Evolutionary conservation across 2,888 invertebrate genomes (phyloP).

Genomic region (Blera fallax): DNA sequence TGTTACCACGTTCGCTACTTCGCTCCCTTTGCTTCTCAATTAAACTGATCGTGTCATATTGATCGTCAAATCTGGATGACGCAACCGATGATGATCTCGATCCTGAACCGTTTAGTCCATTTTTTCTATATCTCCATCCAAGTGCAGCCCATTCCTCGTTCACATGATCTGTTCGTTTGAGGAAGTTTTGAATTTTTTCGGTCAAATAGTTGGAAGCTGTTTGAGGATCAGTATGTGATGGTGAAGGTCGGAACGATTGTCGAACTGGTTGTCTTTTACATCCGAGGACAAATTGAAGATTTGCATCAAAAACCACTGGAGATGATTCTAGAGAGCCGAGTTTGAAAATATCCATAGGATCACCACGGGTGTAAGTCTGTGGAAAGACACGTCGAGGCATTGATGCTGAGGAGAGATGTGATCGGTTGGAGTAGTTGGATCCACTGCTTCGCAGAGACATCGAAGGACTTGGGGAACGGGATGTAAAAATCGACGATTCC

Average conservation of each 20-base stretch:
- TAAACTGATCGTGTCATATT: slow-evolving; percentile 80
- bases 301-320: slow-evolving; percentile 91
- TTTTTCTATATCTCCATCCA: slow-evolving; percentile 83
- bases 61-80: slow-evolving; percentile 77
- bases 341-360: slow-evolving; percentile 84
- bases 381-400: slow-evolving; percentile 87
- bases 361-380: slow-evolving; percentile 83
- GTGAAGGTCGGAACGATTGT: slow-evolving; percentile 87
- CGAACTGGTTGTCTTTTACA: slow-evolving; percentile 87
- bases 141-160: slow-evolving; percentile 92
- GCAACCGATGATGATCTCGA: slow-evolving; percentile 73
- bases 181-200: slow-evolving; percentile 89
- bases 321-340: slow-evolving; percentile 87
- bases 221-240: slow-evolving; percentile 89
- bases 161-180: slow-evolving; percentile 92
- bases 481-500: slow-evolving; percentile 79
- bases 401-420: slow-evolving; percentile 76
- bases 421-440: slow-evolving; percentile 74
- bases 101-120: slow-evolving; percentile 79
- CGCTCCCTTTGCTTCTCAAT: slow-evolving; percentile 80
- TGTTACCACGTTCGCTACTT: slow-evolving; percentile 79
- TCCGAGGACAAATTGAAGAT: slow-evolving; percentile 90
- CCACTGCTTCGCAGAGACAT: slow-evolving; percentile 76
- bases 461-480: slow-evolving; percentile 85
- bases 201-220: slow-evolving; percentile 90